A percentile compares a stretch with the other conserved stretches of the same genome.
Conservation (phyloP, 2,888 invertebrate genomes). For the Chrysotoxum bicinctum region DNA sequence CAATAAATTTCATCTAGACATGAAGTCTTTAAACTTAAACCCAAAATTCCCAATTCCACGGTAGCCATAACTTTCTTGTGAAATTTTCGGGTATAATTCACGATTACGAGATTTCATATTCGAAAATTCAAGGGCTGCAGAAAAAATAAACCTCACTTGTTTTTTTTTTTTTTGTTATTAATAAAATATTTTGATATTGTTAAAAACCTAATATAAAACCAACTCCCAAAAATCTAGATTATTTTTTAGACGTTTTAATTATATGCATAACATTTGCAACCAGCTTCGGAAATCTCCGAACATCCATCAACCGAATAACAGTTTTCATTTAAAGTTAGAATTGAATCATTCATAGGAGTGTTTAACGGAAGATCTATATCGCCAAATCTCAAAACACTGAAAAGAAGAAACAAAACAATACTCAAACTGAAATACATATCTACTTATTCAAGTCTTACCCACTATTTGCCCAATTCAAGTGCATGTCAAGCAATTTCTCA, state of each 20-base stretch:
- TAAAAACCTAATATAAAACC: background rate
- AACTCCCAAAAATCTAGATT: background rate
- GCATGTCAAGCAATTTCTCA: conserved; percentile 30
- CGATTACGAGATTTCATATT: no score
- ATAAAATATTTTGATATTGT: no score
- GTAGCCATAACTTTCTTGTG: no score
- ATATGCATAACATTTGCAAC: conserved; percentile 24
- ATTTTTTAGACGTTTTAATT: background rate
- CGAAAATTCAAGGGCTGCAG: no score
- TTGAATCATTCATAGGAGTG: conserved; percentile 2
- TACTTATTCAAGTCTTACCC: conserved; percentile 12
- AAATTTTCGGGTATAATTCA: no score
- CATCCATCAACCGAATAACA: conserved; percentile 43
- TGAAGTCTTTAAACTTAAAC: no score
- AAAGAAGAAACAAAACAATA: background rate
- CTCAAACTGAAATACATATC: background rate
- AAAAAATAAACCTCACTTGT: no score
- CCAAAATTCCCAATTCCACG: no score
- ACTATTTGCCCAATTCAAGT: conserved; percentile 16
- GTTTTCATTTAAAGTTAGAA: conserved; percentile 33
- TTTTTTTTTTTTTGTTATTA: no score
- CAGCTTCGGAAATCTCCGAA: background rate
- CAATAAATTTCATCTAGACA: no score
- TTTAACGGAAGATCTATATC: conserved; percentile 19
- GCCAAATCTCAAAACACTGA: conserved; percentile 20